Evolutionary conservation across 53 echinoderm and acorn worm genomes (phyloP).

Genomic region (Henricia sp.): DNA sequence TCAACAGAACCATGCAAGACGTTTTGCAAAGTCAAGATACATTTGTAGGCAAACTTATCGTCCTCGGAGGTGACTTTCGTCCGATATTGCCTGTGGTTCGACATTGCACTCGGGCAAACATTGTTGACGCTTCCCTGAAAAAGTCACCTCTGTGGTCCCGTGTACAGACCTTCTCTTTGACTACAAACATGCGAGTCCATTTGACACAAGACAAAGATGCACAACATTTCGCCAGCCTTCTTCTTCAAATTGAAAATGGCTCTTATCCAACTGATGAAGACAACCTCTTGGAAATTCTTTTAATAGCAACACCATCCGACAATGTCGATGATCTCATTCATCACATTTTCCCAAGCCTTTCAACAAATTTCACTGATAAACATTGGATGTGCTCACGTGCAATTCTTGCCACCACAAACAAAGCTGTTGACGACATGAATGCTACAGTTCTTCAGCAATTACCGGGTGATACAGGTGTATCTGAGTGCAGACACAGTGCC

Average conservation of each 20-base stretch:
- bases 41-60: too few relatives aligned
- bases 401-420: constrained; percentile 59
- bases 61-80: too few relatives aligned
- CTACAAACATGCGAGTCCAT: constrained; percentile 61
- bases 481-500: constrained; percentile 34
- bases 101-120: too few relatives aligned
- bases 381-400: constrained; percentile 56
- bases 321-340: constrained; percentile 11
- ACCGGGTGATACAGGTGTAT: constrained; percentile 16
- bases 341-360: constrained; percentile 37
- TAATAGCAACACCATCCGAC: neutral
- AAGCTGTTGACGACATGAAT: constrained; percentile 51
- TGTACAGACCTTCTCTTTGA: constrained; percentile 23
- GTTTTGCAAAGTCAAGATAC: too few relatives aligned
- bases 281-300: constrained; percentile 1
- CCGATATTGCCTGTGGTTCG: too few relatives aligned
- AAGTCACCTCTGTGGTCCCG: too few relatives aligned
- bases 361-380: constrained; percentile 7
- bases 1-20: too few relatives aligned
- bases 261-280: constrained; percentile 34
- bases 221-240: neutral
- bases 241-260: constrained; percentile 47
- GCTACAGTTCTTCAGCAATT: neutral
- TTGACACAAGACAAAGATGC: constrained; percentile 12
- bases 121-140: too few relatives aligned